Evolutionary conservation across 2,888 invertebrate genomes (phyloP).

Genomic region (Limnephilus auricula): DNA sequence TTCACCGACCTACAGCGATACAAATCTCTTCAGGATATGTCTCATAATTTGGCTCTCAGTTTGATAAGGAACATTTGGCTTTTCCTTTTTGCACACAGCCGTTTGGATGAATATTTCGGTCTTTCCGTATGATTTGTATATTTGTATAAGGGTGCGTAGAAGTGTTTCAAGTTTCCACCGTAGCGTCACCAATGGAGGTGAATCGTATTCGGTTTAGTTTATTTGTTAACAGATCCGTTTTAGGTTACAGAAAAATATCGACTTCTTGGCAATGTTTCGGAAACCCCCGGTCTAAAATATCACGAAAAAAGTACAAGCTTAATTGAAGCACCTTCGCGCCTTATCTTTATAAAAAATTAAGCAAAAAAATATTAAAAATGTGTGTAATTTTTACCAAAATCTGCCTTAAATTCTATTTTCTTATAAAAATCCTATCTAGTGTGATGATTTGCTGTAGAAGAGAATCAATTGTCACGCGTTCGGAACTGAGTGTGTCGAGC

Average conservation of each 20-base stretch:
- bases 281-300: constrained; percentile 78
- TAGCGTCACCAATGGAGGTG: constrained; percentile 59
- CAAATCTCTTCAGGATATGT: constrained; percentile 33
- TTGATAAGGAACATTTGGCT: constrained; percentile 33
- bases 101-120: constrained; percentile 67
- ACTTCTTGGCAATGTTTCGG: constrained; percentile 75
- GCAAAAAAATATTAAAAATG: constrained; percentile 72
- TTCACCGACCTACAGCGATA: constrained; percentile 50
- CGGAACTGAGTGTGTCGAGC: constrained; percentile 53
- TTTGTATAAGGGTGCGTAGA: constrained; percentile 67
- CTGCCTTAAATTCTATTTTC: constrained; percentile 84
- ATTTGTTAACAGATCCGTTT: constrained; percentile 30
- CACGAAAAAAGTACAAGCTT: constrained; percentile 85
- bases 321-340: constrained; percentile 86
- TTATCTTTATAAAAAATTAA: constrained; percentile 74
- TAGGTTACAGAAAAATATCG: constrained; percentile 46
- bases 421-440: constrained; percentile 75
- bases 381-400: constrained; percentile 81
- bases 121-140: constrained; percentile 67
- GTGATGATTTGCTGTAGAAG: constrained; percentile 72
- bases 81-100: constrained; percentile 67
- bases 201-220: constrained; percentile 55
- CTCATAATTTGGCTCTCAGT: constrained; percentile 37
- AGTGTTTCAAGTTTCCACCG: constrained; percentile 65
- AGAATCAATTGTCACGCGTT: constrained; percentile 67